Evolutionary conservation across 2,113 vertebrate species (phyloP).

Genomic region (Paratilapia polleni): DNA sequence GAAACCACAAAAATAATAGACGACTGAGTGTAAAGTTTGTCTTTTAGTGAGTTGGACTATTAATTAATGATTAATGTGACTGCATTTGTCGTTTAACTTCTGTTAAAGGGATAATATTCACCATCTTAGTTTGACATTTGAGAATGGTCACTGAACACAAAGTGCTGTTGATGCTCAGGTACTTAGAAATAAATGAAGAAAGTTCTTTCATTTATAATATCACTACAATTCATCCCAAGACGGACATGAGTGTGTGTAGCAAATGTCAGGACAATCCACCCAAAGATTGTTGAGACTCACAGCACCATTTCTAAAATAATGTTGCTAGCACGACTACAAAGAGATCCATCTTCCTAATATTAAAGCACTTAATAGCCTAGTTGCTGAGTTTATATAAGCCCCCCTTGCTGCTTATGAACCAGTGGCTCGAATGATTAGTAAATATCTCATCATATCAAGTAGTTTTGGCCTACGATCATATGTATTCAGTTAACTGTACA

Average conservation of each 20-base stretch:
- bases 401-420: neutral
- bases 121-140: neutral
- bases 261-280: too few relatives aligned
- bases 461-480: neutral
- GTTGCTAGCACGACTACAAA: neutral
- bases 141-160: neutral
- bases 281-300: neutral
- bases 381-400: neutral
- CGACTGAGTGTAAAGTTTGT: neutral
- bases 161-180: neutral
- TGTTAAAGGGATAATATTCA: neutral
- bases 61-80: neutral
- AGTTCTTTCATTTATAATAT: neutral
- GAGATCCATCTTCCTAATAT: neutral
- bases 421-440: neutral
- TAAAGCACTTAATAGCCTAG: neutral
- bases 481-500: neutral
- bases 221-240: too few relatives aligned
- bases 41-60: neutral
- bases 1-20: neutral
- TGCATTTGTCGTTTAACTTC: neutral
- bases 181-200: neutral
- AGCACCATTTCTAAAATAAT: neutral
- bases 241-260: too few relatives aligned
- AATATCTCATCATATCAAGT: neutral